phyloP scores from a whole-genome alignment of 2,797 vertebrate genomes.

The Hypotaenidia philippensis region DNA sequence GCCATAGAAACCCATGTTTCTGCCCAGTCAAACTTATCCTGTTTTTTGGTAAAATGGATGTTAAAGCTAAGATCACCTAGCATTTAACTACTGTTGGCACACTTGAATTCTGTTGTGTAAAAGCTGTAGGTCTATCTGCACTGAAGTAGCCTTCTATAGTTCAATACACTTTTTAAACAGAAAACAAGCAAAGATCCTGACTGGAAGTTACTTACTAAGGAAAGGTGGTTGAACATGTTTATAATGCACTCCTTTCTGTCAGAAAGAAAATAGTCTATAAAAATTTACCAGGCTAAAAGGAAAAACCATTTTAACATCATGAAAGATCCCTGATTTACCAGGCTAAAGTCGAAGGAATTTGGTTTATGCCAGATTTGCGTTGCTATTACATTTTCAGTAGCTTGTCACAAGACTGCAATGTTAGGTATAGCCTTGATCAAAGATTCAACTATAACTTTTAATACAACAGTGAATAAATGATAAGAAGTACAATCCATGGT shows the following conservation, averaged over 20 bases:
- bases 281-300: not conserved
- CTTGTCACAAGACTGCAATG: not conserved
- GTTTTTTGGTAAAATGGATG: not conserved
- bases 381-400: not conserved
- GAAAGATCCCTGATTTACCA: not conserved
- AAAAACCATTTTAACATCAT: not conserved
- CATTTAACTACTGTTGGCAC: not conserved
- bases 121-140: not conserved
- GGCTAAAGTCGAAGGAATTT: not conserved
- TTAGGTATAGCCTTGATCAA: not conserved
- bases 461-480: not conserved
- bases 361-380: not conserved
- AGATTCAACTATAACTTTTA: not conserved
- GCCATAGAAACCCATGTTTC: not conserved
- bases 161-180: not conserved
- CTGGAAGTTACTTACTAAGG: not conserved
- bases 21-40: not conserved
- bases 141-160: not conserved
- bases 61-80: not conserved
- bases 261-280: not conserved
- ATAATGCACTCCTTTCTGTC: not conserved
- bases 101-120: not conserved
- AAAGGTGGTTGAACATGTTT: not conserved
- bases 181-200: not conserved
- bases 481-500: not conserved